Evolutionary conservation across 2,797 vertebrate genomes (phyloP).

Genomic region (Prionace glauca): DNA sequence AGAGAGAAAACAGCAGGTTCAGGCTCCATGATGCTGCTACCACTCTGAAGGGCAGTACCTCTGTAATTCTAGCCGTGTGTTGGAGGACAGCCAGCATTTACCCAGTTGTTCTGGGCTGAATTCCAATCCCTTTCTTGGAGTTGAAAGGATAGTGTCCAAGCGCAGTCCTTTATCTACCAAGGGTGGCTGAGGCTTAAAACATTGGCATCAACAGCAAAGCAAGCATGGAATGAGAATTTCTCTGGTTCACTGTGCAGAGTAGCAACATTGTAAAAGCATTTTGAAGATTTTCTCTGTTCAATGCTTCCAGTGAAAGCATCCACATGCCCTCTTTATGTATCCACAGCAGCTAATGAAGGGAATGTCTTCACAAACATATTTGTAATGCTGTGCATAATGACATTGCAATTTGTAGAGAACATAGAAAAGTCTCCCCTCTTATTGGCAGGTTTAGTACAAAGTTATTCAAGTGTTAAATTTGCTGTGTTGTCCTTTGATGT

Average conservation of each 20-base stretch:
- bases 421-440: background rate
- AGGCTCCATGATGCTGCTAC: background rate
- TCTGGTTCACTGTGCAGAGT: background rate
- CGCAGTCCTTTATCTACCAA: background rate
- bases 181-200: background rate
- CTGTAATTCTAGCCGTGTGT: background rate
- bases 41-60: background rate
- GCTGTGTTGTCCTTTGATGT: background rate
- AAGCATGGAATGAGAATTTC: background rate
- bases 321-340: background rate
- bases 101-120: background rate
- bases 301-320: background rate
- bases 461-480: background rate
- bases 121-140: background rate
- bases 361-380: background rate
- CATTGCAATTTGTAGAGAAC: background rate
- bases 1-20: background rate
- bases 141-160: background rate
- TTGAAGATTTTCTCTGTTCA: background rate
- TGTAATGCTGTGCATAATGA: background rate
- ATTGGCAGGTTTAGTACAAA: background rate
- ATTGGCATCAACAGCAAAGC: background rate
- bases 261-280: background rate
- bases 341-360: background rate
- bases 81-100: background rate